Base-by-base conservation (phyloP, 2,888 invertebrate genomes). In the Acronicta aceris region DNA sequence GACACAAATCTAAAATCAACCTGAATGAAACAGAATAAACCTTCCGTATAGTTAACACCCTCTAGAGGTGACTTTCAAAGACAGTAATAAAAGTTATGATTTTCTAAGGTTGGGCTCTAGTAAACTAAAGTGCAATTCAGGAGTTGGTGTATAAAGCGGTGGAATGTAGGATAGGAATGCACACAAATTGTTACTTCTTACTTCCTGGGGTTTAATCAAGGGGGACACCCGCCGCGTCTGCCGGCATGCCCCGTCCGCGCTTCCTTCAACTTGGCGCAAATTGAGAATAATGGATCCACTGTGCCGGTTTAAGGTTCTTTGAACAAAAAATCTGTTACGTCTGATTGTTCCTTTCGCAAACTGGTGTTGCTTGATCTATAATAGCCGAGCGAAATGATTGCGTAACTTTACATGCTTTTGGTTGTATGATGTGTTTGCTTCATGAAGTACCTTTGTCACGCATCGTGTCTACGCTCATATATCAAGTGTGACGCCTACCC, bases 201-300 rank as follows among this genome's bases (percentile, higher is more conserved):
- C 87, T 87, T 88, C 86, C 86, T 85, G 79, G 81, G 87, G 91
- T 94, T 94, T 94, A 94, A 94, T 94, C 94, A 94, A 93, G 92
- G 91, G 90, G 90, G 90, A 93, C 93, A 93, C 94, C 95, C 92
- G 93, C 91, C 87, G 94, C 79, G 94, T 81, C 83, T 75, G 85
- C 83, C 81, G 76, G 74, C 58, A 82, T 65, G 82, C 67, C 70
- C 54, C 79, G 81, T 81, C 79, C 76, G 78, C 81, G 85, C 87
- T 89, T 84, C 85, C 89, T 87, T 88, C 86, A 87, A 87, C 89
- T 88, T 84, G 84, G 87, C 84, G 88, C 89, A 93, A 94, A 94
- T 94, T 94, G 92, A 94, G 92, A 94, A 90, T 94, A 94, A 94
- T 94, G 92, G 91, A 87, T 84, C 80, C 86, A 63, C 81, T 79